A percentile compares a stretch with the other conserved stretches of the same genome.
These are phyloP conservation scores for Nasalis larvatus DNA, from an alignment of 2,113 vertebrate species.

Conservation along the genomic window DNA sequence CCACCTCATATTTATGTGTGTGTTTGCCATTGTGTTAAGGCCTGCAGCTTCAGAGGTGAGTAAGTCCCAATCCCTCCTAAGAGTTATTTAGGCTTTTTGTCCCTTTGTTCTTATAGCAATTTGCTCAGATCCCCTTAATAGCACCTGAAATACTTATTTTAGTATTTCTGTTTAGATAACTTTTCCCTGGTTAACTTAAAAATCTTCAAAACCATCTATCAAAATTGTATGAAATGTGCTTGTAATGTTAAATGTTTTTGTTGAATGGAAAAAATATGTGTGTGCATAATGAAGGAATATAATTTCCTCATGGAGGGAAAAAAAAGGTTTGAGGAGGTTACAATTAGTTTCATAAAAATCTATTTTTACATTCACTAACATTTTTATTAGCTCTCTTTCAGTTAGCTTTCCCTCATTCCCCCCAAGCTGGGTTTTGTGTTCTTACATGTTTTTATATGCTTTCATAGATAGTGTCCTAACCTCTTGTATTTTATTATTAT, in stretches of 20 bases:
- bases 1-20: background rate
- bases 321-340: background rate
- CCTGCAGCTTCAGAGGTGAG: background rate
- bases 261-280: background rate
- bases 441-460: background rate
- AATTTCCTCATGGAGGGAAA: background rate
- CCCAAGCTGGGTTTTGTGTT: background rate
- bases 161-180: background rate
- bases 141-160: background rate
- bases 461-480: background rate
- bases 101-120: background rate
- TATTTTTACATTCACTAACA: slow-evolving; percentile 10
- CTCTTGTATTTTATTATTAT: background rate
- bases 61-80: background rate
- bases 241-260: background rate
- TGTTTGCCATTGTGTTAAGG: background rate
- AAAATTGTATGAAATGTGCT: background rate
- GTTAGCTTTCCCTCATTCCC: background rate
- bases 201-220: background rate
- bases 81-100: background rate
- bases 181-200: slow-evolving; percentile 12
- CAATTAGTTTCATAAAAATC: background rate
- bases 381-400: background rate
- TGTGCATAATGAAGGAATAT: background rate
- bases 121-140: background rate